These are phyloP conservation scores for Chlamydotis undulata DNA, from an alignment of 2,113 vertebrate genomes.

Conservation along the genomic window DNA sequence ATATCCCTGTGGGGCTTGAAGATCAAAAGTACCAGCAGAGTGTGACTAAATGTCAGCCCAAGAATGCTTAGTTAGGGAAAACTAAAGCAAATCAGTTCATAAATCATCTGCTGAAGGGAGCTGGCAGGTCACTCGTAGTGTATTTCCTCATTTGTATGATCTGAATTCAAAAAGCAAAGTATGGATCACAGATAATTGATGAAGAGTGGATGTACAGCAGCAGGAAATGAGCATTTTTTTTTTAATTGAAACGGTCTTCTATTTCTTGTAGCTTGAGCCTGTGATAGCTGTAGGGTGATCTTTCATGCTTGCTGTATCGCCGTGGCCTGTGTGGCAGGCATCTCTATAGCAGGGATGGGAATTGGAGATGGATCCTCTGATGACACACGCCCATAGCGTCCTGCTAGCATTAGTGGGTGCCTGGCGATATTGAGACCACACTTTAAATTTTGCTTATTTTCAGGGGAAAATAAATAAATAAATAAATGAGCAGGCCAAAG, in stretches of 20 bases:
- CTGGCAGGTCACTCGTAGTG: constrained; percentile 61
- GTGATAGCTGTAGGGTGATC: neutral
- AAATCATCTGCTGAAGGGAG: constrained; percentile 59
- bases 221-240: constrained; percentile 6
- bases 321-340: neutral
- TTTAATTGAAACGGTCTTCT: neutral
- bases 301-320: neutral
- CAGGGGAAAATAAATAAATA: neutral
- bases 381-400: accelerated
- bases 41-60: constrained; percentile 62
- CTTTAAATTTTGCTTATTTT: neutral
- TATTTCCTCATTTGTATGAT: constrained; percentile 56
- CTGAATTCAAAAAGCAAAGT: constrained; percentile 52
- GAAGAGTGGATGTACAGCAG: constrained; percentile 13
- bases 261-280: neutral
- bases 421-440: neutral
- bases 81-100: constrained; percentile 68
- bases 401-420: neutral
- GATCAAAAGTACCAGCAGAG: constrained; percentile 56
- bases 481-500: neutral
- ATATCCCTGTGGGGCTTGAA: constrained; percentile 45
- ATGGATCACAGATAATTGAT: constrained; percentile 62
- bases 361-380: neutral
- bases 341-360: neutral
- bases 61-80: constrained; percentile 66